Conservation (phyloP, 2,888 invertebrate genomes). For the Branchipolynoe longqiensis region DNA sequence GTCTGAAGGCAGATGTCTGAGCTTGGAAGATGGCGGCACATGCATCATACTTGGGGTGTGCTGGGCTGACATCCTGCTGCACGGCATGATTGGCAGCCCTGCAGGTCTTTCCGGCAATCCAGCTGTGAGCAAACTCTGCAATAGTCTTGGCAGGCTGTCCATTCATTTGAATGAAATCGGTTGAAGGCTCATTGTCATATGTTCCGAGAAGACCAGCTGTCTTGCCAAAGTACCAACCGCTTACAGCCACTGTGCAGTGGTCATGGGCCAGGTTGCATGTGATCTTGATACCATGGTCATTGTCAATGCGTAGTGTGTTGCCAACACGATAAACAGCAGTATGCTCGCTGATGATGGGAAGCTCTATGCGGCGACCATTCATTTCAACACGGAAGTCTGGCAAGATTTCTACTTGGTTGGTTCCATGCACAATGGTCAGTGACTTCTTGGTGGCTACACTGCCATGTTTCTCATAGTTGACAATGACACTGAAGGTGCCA, state of each 20-base stretch:
- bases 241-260: conserved; percentile 87
- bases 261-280: conserved; percentile 82
- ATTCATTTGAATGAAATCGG: conserved; percentile 87
- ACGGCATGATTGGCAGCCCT: conserved; percentile 68
- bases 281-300: conserved; percentile 83
- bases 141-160: conserved; percentile 82
- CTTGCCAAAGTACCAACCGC: conserved; percentile 94
- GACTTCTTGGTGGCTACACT: conserved; percentile 71
- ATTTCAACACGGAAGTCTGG: conserved; percentile 70
- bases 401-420: conserved; percentile 74
- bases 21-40: conserved; percentile 89
- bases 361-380: conserved; percentile 85
- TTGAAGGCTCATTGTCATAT: conserved; percentile 93
- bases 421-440: conserved; percentile 73
- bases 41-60: conserved; percentile 78
- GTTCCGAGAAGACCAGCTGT: conserved; percentile 94
- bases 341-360: conserved; percentile 84
- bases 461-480: conserved; percentile 85
- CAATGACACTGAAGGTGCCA: conserved; percentile 90
- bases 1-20: conserved; percentile 84
- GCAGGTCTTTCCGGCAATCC: conserved; percentile 69
- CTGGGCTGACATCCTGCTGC: conserved; percentile 23
- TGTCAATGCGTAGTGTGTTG: conserved; percentile 79
- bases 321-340: conserved; percentile 80
- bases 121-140: conserved; percentile 85